phyloP scores from a whole-genome alignment of 1,140 invertebrate species.

The Physella acuta region DNA sequence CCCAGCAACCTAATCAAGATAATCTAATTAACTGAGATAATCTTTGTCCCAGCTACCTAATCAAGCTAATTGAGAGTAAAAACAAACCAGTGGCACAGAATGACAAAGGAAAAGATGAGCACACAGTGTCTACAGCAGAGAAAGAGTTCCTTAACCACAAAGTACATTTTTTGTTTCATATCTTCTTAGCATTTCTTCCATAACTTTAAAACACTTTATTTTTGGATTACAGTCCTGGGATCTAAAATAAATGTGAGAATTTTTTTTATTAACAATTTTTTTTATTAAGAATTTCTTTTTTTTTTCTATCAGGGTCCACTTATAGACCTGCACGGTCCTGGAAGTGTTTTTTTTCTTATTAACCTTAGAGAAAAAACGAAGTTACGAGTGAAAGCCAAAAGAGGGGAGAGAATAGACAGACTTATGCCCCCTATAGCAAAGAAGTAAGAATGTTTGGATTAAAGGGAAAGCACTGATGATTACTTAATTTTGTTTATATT shows the following conservation, averaged over 20 bases:
- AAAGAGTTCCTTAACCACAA: constrained; percentile 44
- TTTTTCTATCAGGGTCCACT: constrained; percentile 39
- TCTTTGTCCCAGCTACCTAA: constrained; percentile 13
- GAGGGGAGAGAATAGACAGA: constrained; percentile 21
- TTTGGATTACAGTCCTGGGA: neutral
- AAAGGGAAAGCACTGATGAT: neutral
- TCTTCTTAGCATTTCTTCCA: neutral
- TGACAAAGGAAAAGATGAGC: constrained; percentile 28
- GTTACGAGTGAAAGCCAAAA: neutral
- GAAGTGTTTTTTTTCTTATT: constrained; percentile 55
- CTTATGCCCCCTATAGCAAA: neutral
- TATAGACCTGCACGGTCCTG: constrained; percentile 51
- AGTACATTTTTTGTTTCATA: neutral
- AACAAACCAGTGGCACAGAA: constrained; percentile 29
- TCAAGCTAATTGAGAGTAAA: constrained; percentile 28
- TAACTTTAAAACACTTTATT: neutral
- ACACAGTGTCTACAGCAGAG: constrained; percentile 35
- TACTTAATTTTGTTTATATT: neutral
- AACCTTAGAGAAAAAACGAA: constrained; percentile 38
- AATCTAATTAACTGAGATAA: too few relatives aligned
- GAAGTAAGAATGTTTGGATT: neutral
- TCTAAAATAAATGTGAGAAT: neutral
- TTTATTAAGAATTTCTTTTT: neutral
- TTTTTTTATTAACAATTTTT: neutral
- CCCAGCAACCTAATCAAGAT: too few relatives aligned